Evolutionary conservation across 1,140 invertebrate species (phyloP).

Genomic region (Popillia japonica): DNA sequence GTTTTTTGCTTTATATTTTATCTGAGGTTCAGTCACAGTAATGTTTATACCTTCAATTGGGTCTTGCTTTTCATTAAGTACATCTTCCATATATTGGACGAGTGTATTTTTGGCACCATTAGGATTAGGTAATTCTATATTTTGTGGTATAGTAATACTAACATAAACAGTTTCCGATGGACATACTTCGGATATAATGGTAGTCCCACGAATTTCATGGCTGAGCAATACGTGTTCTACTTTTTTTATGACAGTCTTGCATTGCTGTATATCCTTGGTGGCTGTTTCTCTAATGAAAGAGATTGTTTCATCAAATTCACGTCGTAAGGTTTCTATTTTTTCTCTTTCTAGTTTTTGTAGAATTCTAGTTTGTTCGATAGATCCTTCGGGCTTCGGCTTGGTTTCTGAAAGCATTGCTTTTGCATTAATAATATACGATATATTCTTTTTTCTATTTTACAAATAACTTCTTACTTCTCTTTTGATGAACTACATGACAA

Average conservation of each 20-base stretch:
- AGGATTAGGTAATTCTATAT: slow-evolving; percentile 16
- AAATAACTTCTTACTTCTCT: no score
- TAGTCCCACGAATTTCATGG: slow-evolving; percentile 48
- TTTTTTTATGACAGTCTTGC: slow-evolving; percentile 44
- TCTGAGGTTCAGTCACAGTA: neutral
- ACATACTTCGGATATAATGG: slow-evolving; percentile 43
- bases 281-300: slow-evolving; percentile 45
- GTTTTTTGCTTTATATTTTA: slow-evolving; percentile 17
- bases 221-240: slow-evolving; percentile 48
- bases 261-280: slow-evolving; percentile 43
- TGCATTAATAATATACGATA: no score
- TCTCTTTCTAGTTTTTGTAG: slow-evolving; percentile 44
- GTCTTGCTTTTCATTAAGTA: slow-evolving; percentile 18
- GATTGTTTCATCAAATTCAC: slow-evolving; percentile 46
- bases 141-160: slow-evolving; percentile 22
- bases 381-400: neutral
- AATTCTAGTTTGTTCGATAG: slow-evolving; percentile 9
- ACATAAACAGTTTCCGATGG: slow-evolving; percentile 38
- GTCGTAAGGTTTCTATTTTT: slow-evolving; percentile 44
- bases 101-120: slow-evolving; percentile 19
- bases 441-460: no score
- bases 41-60: slow-evolving; percentile 28
- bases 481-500: no score
- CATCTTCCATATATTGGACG: slow-evolving; percentile 38
- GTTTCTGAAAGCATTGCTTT: neutral